Base-by-base conservation (phyloP, 1,140 invertebrate species). In the Heliconius eleuchia region DNA sequence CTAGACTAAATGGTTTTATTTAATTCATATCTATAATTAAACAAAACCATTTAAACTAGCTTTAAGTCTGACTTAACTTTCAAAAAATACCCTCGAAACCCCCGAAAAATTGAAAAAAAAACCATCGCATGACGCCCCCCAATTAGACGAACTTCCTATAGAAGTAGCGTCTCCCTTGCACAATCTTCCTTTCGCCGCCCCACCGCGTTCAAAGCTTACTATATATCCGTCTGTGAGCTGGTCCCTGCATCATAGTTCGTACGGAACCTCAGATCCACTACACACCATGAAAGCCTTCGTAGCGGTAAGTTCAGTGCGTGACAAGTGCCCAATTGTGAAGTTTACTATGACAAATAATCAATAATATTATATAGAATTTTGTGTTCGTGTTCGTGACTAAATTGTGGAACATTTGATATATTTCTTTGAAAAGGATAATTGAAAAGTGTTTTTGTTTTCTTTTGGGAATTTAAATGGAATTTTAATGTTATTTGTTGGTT, bases 231-330 rank as follows among this genome's bases (percentile, higher is more conserved):
- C 60, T 16, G 60, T 30, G 60, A 30, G 19, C n/a, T 66, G 60
- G 60, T 30, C 27, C 11, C 60, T 66, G 70, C 88, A 90, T 88
- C 91, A 92, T 86, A 89, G 88, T 89, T 87, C 89, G 83, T 89
- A 82, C 85, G 84, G 86, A 88, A 86, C 90, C 89, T 86, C 82
- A 89, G 90, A 92, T 89, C 60, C 30, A 66, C 88, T 89, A 88
- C 88, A 89, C 87, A 94, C 72, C 91, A 94, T 94, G 92, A 94
- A 88, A 92, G 87, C 92, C 90, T 94, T 92, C 90, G 91, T 92
- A 89, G 92, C 92, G 92, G 92, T 94, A 92, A 94, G 92, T 94
- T 82, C 80, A 87, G 88, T 88, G 86, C 57, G 34, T 84, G 89
- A 92, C 90, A 82, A 88, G 89, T 92, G 60, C 84, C 83, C 88